A percentile compares a stretch with the other conserved stretches of the same genome.
Evolutionary conservation across 2,797 vertebrate species (phyloP).

Genomic region (Gila robusta): DNA sequence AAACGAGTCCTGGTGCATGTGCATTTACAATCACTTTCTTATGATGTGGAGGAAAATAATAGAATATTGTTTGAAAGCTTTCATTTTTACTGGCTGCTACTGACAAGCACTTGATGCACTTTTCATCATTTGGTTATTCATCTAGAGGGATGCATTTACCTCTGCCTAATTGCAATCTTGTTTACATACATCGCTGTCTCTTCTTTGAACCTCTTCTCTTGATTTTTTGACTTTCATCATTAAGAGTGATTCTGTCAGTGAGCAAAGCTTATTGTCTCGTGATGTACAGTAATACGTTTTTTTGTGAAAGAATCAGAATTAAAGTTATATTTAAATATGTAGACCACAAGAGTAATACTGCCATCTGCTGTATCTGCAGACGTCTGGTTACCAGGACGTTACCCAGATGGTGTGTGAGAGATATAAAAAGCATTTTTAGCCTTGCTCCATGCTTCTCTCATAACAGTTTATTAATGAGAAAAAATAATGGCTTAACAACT

Average conservation of each 20-base stretch:
- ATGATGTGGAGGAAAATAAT: conserved; percentile 20
- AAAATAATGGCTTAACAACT: background rate
- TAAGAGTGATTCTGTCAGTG: background rate
- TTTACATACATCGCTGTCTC: conserved; percentile 15
- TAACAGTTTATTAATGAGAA: background rate
- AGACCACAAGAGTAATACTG: conserved; percentile 72
- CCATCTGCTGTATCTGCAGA: conserved; percentile 75
- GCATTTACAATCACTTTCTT: background rate
- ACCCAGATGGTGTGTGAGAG: background rate
- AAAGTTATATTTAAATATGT: conserved; percentile 34
- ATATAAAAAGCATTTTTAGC: background rate
- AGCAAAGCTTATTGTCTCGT: conserved; percentile 24
- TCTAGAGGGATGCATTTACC: background rate
- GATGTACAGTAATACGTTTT: conserved; percentile 3
- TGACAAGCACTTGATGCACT: conserved; percentile 7
- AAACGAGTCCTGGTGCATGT: background rate
- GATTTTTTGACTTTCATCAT: background rate
- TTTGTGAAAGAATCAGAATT: conserved; percentile 28
- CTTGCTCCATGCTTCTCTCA: background rate
- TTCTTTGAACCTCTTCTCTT: background rate
- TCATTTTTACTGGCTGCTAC: background rate
- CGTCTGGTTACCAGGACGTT: background rate
- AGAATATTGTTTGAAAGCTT: conserved; percentile 14
- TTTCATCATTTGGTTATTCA: conserved; percentile 26
- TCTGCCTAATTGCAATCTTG: background rate